Evolutionary conservation across 2,888 invertebrate species (phyloP), one percentile per base, ranked within the genome.

Genomic region (Calliphora vomitoria): DNA sequence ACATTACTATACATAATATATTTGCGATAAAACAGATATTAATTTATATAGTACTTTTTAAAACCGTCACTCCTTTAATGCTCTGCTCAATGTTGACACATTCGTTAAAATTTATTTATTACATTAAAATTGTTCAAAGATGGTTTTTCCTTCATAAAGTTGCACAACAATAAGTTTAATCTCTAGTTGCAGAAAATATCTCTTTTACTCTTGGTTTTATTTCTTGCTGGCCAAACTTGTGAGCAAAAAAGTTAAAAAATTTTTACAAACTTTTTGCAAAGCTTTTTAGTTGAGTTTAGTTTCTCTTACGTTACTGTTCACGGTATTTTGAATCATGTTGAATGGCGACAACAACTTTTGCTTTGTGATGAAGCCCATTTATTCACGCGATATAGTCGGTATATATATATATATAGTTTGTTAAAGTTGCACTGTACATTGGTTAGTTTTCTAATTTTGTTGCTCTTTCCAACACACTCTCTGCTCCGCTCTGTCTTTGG

Each of bases 261-360:
- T 55, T 10, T 25, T 8, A 3, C 18, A 66, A 55, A 58, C 1
- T 60, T 47, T 60, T 31, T 35, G 8, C 15, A 11, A 8, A 80
- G n/a, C 74, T 64, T 84, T 72, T 58, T 47, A 58, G 53, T 84
- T 72, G 58, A 71, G 18, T 72, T 64, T 10, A 64, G 71, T 58
- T 47, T 31, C 10, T 50, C 25, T 38, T 55, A 5, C 72, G 58
- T 53, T 76, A 66, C 83, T 66, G 50, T 83, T 87, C 71, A 64
- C 64, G 71, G 80, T 71, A 47, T 60, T 83, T 76, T 50, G 76
- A 53, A 66, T 80, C 80, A 74, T 72, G 80, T 81, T 81, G 80
- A 38, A 66, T 85, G 85, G 78, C 64, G 84, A 76, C 84, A 84
- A 79, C 84, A 87, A 85, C 82, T 85, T 87, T 75, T 78, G 69